Evolutionary conservation across 2,797 vertebrate genomes (phyloP).

Genomic region (Hemitrygon akajei): DNA sequence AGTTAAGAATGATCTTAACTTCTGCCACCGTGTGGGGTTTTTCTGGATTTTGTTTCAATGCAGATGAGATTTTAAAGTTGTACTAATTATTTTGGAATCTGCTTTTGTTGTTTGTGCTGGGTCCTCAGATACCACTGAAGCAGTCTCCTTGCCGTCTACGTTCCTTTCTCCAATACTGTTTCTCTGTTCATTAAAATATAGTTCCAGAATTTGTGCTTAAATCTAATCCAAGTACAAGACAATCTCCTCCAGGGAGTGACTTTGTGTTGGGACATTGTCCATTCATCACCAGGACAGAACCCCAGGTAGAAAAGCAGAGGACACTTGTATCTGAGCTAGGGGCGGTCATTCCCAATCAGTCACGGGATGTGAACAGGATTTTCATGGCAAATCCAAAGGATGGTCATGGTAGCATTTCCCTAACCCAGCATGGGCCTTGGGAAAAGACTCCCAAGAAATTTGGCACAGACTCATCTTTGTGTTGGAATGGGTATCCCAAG

Average conservation of each 20-base stretch:
- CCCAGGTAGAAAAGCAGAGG: not conserved
- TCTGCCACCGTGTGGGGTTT: not conserved
- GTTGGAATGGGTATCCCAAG: too few species aligned
- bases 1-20: not conserved
- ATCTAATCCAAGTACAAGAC: not conserved
- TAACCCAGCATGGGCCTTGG: too few species aligned
- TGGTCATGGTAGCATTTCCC: too few species aligned
- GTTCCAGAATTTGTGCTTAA: not conserved
- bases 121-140: not conserved
- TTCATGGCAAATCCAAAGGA: too few species aligned
- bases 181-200: not conserved
- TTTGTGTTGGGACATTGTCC: not conserved
- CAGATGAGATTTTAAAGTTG: not conserved
- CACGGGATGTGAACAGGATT: not conserved
- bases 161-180: not conserved
- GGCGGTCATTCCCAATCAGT: too few species aligned
- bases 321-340: not conserved
- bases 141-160: too few species aligned
- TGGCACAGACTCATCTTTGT: too few species aligned
- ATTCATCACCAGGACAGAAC: not conserved
- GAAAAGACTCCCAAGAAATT: too few species aligned
- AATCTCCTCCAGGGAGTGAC: not conserved
- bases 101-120: not conserved
- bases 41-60: not conserved
- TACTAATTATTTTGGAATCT: not conserved